Base-by-base conservation (phyloP, 2,888 invertebrate species). In the Rugalucina vietnamica region DNA sequence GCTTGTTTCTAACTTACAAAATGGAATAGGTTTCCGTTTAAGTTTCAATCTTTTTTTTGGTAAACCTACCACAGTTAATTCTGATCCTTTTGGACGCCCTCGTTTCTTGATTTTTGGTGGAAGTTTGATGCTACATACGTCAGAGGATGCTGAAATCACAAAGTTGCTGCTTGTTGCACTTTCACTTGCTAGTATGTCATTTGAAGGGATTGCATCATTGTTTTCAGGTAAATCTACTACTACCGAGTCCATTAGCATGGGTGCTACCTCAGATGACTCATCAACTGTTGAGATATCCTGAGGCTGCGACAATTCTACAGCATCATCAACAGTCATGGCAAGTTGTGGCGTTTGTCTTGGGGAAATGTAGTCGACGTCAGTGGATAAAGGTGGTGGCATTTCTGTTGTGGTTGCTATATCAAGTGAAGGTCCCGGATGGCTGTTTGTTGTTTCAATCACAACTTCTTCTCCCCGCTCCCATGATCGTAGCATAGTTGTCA, bases 31-130 rank as follows among this genome's bases (percentile, higher is more conserved):
- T n/a, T n/a, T 29, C n/a, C 54, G 29, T 36, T 75, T 50, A 27
- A 75, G 54, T 75, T 54, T 54, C 57, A 75, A 36, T 57, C 74
- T 8, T 36, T 75, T 75, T 54, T 75, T 54, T 24, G 54, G 54
- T 34, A 65, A 10, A 34, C 65, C 65, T 34, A 65, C 34, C 8
- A 65, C 65, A 1, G 65, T 65, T 29, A 65, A 24, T 32, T 65
- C 65, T 18, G 34, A 65, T 2, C 65, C 65, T 65, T 65, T 65
- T 4, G 65, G 65, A 2, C 65, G 65, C 18, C 65, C 65, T 34
- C 65, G 32, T 65, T 65, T 65, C 18, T 8, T 21, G 32, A 65
- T 65, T 18, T 65, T 32, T 1, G 65, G 65, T 21, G 65, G 65
- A 34, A 65, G 65, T n/a, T n/a, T n/a, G n/a, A n/a, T n/a, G n/a